A percentile compares a stretch with the other conserved stretches of the same genome.
Evolutionary conservation across 2,797 vertebrate genomes (phyloP).

Genomic region (Heliangelus exortis): DNA sequence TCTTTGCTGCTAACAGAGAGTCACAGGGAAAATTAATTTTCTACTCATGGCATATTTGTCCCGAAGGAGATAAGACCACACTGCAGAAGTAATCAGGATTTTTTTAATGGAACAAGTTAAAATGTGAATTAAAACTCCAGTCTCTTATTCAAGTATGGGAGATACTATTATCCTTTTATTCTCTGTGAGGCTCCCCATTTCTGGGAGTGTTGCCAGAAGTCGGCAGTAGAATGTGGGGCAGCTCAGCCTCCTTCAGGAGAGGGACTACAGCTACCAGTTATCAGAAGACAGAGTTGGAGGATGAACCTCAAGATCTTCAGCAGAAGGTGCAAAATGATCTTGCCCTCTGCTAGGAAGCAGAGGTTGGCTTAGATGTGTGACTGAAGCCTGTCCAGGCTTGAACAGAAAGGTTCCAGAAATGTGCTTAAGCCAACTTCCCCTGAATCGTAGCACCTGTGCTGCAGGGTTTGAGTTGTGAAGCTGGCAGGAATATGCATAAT

Average conservation of each 20-base stretch:
- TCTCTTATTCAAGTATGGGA: neutral
- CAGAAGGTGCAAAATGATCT: neutral
- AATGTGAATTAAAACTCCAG: neutral
- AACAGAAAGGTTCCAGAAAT: neutral
- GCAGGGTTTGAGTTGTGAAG: neutral
- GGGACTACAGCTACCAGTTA: neutral
- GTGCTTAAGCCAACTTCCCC: neutral
- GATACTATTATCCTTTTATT: neutral
- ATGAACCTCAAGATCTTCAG: neutral
- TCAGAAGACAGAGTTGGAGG: neutral
- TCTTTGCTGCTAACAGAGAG: neutral
- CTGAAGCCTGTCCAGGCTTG: neutral
- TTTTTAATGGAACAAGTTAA: neutral
- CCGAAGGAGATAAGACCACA: neutral
- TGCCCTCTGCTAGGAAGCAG: neutral
- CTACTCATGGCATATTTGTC: neutral
- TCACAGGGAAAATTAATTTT: conserved; percentile 2
- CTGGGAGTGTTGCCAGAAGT: neutral
- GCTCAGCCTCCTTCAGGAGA: neutral
- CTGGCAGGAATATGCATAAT: neutral
- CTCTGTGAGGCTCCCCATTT: neutral
- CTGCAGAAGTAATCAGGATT: neutral
- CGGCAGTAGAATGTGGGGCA: neutral
- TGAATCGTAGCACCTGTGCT: neutral
- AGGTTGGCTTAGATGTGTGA: neutral